Evolutionary conservation across 92 coral and sea anemone genomes (phyloP).

Genomic region (Parazoanthus swiftii): DNA sequence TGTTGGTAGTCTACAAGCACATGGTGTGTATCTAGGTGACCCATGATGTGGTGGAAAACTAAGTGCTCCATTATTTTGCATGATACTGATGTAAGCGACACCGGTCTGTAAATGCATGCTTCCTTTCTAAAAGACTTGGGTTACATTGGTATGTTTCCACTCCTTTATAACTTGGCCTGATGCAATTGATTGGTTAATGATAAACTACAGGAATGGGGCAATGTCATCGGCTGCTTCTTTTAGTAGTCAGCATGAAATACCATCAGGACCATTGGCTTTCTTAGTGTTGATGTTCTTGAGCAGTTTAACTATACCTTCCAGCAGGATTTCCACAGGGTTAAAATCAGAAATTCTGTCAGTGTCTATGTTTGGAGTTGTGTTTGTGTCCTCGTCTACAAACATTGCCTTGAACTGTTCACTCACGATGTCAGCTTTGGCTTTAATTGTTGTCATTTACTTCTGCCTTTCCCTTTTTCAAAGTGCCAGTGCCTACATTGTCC

Average conservation of each 20-base stretch:
- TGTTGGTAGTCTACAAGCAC: slow-evolving; percentile 50
- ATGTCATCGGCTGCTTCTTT: slow-evolving; percentile 54
- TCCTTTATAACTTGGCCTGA: slow-evolving; percentile 45
- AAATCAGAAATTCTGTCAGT: slow-evolving; percentile 43
- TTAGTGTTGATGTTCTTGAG: slow-evolving; percentile 41
- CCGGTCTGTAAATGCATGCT: slow-evolving; percentile 39
- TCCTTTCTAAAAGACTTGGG: slow-evolving; percentile 36
- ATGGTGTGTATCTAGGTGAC: slow-evolving; percentile 42
- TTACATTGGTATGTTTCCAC: slow-evolving; percentile 49
- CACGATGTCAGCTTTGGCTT: slow-evolving; percentile 48
- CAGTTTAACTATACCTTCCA: slow-evolving; percentile 41
- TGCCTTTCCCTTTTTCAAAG: slow-evolving; percentile 40
- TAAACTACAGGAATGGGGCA: slow-evolving; percentile 50
- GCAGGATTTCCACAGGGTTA: slow-evolving; percentile 28
- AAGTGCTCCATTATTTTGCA: slow-evolving; percentile 39
- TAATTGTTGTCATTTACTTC: slow-evolving; percentile 44
- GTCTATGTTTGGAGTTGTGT: slow-evolving; percentile 39
- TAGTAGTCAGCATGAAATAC: slow-evolving; percentile 39
- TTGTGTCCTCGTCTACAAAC: slow-evolving; percentile 53
- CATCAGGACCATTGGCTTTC: slow-evolving; percentile 59
- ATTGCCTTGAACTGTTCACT: slow-evolving; percentile 52
- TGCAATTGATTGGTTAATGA: slow-evolving; percentile 42
- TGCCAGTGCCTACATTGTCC: slow-evolving; percentile 53
- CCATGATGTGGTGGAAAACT: slow-evolving; percentile 44
- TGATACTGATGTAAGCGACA: slow-evolving; percentile 54